phyloP scores from a whole-genome alignment of 2,797 vertebrate genomes.

The Menidia menidia region DNA sequence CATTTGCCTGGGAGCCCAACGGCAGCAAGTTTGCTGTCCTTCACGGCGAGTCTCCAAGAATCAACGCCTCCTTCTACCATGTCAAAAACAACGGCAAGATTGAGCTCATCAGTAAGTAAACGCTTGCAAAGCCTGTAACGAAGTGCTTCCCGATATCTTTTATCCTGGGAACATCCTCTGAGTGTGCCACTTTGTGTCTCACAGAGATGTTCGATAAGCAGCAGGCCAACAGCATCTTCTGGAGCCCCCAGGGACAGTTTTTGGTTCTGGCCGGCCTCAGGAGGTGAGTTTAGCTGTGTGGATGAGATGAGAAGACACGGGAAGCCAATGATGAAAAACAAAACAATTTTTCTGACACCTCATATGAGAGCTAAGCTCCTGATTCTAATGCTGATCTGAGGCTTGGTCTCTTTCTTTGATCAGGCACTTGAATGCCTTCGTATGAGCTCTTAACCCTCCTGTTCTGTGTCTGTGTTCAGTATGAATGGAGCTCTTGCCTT shows the following conservation, averaged over 20 bases:
- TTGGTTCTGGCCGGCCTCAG: constrained; percentile 95
- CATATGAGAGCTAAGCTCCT: constrained; percentile 77
- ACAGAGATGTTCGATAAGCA: constrained; percentile 97
- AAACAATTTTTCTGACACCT: constrained; percentile 69
- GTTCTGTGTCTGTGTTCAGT: constrained; percentile 70
- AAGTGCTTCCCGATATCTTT: background rate
- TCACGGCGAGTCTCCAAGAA: constrained; percentile 94
- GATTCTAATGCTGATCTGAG: constrained; percentile 65
- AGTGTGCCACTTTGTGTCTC: background rate
- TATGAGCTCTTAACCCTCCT: background rate
- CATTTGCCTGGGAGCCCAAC: constrained; percentile 98
- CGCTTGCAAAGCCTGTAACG: background rate
- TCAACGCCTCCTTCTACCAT: constrained; percentile 95
- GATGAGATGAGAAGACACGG: background rate
- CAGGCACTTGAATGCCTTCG: background rate
- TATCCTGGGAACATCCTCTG: background rate
- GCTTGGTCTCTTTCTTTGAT: constrained; percentile 16
- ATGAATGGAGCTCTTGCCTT: constrained; percentile 98
- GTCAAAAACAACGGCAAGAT: constrained; percentile 99
- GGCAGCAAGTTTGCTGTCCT: constrained; percentile 98
- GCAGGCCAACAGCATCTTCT: constrained; percentile 99
- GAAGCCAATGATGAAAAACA: constrained; percentile 55
- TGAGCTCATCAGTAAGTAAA: constrained; percentile 92
- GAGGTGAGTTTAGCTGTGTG: constrained; percentile 84
- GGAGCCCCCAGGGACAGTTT: constrained; percentile 99